These are phyloP conservation scores for Ctenopoma kingsleyae DNA, from an alignment of 2,797 vertebrate species.

Conservation along the genomic window DNA sequence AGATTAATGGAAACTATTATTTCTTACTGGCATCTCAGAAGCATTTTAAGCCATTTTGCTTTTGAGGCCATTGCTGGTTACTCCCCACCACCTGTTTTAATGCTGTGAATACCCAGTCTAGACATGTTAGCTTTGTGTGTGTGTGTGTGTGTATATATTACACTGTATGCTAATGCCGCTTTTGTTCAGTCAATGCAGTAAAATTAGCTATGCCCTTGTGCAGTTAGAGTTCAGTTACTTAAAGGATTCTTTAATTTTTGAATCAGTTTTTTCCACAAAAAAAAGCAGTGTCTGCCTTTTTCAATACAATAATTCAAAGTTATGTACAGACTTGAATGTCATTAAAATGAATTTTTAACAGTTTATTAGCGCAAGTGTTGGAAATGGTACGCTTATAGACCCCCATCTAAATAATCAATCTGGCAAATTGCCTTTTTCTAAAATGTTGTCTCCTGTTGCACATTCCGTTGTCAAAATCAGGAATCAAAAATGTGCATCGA, in stretches of 20 bases:
- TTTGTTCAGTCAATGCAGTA: slow-evolving; percentile 60
- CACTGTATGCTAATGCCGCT: slow-evolving; percentile 67
- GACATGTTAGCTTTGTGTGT: slow-evolving; percentile 65
- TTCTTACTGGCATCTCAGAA: slow-evolving; percentile 36
- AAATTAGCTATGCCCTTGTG: slow-evolving; percentile 40
- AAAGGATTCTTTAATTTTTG: slow-evolving; percentile 21
- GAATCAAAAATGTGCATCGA: slow-evolving; percentile 57
- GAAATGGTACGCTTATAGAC: slow-evolving; percentile 60
- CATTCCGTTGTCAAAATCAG: slow-evolving; percentile 73
- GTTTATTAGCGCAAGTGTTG: slow-evolving; percentile 32
- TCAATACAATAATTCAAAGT: slow-evolving; percentile 30
- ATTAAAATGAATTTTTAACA: slow-evolving; percentile 32
- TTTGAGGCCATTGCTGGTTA: slow-evolving; percentile 62
- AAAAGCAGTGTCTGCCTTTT: slow-evolving; percentile 42
- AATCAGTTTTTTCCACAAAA: background rate
- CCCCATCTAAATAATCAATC: slow-evolving; percentile 36
- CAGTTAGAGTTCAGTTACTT: slow-evolving; percentile 18
- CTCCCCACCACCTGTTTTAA: slow-evolving; percentile 74
- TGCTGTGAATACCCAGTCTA: slow-evolving; percentile 84
- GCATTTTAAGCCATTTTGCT: slow-evolving; percentile 47
- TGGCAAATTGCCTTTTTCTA: slow-evolving; percentile 33
- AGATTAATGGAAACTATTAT: slow-evolving; percentile 23
- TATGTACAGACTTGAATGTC: slow-evolving; percentile 37
- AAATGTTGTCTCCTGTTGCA: slow-evolving; percentile 55
- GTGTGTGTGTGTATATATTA: slow-evolving; percentile 52